Percentiles rank a stretch among this genome's conserved stretches.
Conservation (phyloP, 2,113 vertebrate species). For the Elephantulus edwardii region DNA sequence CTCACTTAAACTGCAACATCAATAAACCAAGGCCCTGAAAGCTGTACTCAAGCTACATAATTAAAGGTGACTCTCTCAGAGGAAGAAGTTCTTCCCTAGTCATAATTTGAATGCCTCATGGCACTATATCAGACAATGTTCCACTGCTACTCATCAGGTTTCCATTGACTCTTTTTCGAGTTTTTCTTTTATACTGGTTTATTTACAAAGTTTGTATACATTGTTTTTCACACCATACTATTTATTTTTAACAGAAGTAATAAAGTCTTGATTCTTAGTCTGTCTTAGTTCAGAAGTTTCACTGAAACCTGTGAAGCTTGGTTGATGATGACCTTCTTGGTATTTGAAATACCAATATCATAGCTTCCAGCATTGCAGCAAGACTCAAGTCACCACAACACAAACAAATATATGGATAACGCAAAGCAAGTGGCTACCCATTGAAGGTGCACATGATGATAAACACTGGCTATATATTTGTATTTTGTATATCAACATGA, state of each 20-base stretch:
- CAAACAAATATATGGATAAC: background rate
- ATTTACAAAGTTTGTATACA: no score
- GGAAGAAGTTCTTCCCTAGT: background rate
- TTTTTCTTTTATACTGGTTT: no score
- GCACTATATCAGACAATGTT: no score
- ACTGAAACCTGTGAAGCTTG: background rate
- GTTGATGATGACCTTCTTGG: no score
- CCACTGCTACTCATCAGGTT: no score
- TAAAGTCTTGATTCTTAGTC: no score
- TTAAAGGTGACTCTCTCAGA: background rate
- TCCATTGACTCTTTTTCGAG: no score
- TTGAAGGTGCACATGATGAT: constrained; percentile 18
- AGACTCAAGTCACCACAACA: background rate
- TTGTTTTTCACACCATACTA: no score
- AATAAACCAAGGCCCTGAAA: background rate
- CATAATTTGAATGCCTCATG: background rate
- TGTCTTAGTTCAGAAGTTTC: background rate
- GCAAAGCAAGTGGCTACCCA: constrained; percentile 52
- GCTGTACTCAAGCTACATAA: background rate
- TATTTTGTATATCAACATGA: constrained; percentile 78
- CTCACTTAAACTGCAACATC: background rate
- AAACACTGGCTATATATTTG: constrained; percentile 65
- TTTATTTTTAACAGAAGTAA: no score
- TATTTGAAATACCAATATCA: background rate
- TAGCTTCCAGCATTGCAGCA: background rate